Conservation (phyloP, 1,140 invertebrate species). For the Brachionus asplanchnoidis region DNA sequence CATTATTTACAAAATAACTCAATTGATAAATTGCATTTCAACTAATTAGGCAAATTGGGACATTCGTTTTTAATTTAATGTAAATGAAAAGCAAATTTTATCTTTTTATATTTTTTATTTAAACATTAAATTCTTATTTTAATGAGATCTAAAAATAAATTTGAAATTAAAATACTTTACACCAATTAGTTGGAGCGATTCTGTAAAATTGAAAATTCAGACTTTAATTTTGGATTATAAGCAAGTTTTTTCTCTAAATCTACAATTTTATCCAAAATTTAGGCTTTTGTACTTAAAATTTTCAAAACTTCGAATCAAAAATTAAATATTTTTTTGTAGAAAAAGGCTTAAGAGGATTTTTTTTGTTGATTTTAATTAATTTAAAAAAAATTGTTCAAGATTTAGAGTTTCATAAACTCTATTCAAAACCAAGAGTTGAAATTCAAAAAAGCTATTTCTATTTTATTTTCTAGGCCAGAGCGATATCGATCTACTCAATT, state of each 20-base stretch:
- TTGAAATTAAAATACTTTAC: neutral
- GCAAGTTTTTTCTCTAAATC: neutral
- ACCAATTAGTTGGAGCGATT: neutral
- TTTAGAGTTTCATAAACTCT: neutral
- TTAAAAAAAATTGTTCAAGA: constrained; percentile 4
- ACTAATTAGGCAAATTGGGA: constrained; percentile 10
- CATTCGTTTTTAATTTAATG: neutral
- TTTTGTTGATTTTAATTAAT: constrained; percentile 9
- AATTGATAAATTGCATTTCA: neutral
- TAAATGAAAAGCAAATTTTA: neutral
- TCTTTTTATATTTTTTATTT: neutral
- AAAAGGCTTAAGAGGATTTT: neutral
- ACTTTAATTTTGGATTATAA: neutral
- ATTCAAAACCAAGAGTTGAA: neutral
- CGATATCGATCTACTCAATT: neutral
- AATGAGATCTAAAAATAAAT: neutral
- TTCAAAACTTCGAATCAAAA: constrained; percentile 9
- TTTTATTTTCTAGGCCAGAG: neutral
- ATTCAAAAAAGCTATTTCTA: neutral
- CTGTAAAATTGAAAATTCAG: neutral
- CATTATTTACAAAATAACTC: neutral
- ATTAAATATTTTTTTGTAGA: constrained; percentile 27
- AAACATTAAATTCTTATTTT: neutral
- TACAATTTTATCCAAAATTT: neutral
- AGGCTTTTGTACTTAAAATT: neutral